Evolutionary conservation across 2,888 invertebrate genomes (phyloP).

Genomic region (Peribatodes rhomboidaria): DNA sequence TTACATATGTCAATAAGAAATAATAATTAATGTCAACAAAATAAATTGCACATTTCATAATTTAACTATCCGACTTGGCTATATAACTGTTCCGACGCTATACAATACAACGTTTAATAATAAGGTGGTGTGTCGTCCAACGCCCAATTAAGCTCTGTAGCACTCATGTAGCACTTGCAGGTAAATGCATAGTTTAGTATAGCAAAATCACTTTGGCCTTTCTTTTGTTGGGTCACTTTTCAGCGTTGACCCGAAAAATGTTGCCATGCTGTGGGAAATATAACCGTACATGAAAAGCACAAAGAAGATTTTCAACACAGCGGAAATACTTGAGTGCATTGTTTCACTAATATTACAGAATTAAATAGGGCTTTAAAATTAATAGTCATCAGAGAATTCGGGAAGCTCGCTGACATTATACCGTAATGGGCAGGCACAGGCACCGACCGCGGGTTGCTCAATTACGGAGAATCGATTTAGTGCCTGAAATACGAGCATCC

Average conservation of each 20-base stretch:
- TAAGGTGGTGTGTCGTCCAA: no score
- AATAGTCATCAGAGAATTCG: neutral
- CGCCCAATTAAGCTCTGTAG: no score
- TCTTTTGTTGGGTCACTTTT: no score
- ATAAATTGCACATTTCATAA: no score
- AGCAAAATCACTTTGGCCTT: no score
- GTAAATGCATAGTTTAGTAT: no score
- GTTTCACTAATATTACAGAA: neutral
- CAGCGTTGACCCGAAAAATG: neutral
- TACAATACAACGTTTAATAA: no score
- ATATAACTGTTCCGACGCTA: no score
- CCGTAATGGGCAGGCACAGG: slow-evolving; percentile 10
- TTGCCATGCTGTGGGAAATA: neutral
- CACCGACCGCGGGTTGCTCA: slow-evolving; percentile 29
- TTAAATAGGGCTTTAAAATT: neutral
- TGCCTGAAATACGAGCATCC: slow-evolving; percentile 58
- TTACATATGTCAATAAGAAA: no score
- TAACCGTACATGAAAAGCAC: neutral
- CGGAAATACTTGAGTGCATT: neutral
- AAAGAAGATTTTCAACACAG: neutral
- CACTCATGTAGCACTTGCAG: no score
- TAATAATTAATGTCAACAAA: no score
- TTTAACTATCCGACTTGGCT: no score
- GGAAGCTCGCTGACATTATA: neutral
- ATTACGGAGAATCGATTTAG: slow-evolving; percentile 51